phyloP scores from a whole-genome alignment of 2,888 invertebrate species.

The Mythimna impura region DNA sequence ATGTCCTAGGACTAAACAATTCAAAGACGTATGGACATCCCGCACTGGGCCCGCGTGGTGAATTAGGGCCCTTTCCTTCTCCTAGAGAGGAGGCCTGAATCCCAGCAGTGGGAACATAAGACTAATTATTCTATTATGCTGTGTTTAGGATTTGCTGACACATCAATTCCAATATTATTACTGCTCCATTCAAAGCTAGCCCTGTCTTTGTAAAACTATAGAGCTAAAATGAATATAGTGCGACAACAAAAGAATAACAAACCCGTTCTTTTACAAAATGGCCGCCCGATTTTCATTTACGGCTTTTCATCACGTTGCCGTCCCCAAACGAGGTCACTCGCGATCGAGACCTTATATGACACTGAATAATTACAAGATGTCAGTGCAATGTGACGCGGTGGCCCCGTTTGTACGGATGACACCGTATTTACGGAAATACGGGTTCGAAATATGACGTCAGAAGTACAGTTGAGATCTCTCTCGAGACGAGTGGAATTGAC shows the following conservation, averaged over 20 bases:
- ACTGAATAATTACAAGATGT: conserved; percentile 59
- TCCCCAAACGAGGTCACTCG: conserved; percentile 48
- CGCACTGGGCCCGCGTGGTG: too few species aligned
- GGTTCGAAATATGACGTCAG: conserved; percentile 27
- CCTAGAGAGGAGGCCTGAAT: too few species aligned
- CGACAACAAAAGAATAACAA: conserved; percentile 23
- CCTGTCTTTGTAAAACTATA: background rate
- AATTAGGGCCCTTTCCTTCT: too few species aligned
- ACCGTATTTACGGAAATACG: conserved; percentile 16
- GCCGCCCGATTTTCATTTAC: conserved; percentile 37
- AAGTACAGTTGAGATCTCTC: background rate
- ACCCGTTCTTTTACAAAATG: conserved; percentile 23
- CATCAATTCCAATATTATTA: conserved; percentile 1
- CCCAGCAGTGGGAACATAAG: too few species aligned
- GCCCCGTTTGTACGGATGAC: conserved; percentile 13
- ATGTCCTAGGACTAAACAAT: too few species aligned
- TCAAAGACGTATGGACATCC: too few species aligned
- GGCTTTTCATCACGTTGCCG: conserved; percentile 13
- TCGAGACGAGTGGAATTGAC: background rate
- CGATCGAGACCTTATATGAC: conserved; percentile 45
- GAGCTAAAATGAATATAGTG: background rate
- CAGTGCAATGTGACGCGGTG: conserved; percentile 34
- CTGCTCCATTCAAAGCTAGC: background rate
- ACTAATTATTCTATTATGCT: background rate
- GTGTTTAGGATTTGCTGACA: background rate